Percentiles rank a stretch among this genome's conserved stretches.
Evolutionary conservation across 1,140 invertebrate genomes (phyloP).

Genomic region (Globodera rostochiensis): DNA sequence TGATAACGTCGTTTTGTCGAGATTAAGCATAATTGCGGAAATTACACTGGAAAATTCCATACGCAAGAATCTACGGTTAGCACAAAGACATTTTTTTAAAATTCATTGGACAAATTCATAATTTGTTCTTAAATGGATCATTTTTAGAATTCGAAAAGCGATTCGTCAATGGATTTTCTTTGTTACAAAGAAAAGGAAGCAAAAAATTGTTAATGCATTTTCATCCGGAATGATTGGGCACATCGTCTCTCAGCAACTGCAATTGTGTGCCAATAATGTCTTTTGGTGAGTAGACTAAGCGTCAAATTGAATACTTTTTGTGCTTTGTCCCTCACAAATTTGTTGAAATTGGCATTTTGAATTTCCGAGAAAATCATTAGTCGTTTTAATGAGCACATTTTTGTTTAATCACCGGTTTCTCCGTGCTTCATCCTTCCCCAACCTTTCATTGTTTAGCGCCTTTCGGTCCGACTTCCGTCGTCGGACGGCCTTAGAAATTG

Average conservation of each 20-base stretch:
- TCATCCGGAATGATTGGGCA: neutral
- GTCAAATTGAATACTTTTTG: too few relatives aligned
- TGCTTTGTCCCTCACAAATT: too few relatives aligned
- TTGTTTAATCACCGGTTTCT: too few relatives aligned
- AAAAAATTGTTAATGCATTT: neutral
- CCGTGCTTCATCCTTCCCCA: too few relatives aligned
- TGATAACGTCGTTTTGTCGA: neutral
- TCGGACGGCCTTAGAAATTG: conserved; percentile 17
- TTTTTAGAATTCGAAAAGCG: conserved; percentile 8
- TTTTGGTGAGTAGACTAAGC: neutral
- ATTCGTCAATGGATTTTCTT: conserved; percentile 10
- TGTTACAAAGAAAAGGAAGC: neutral
- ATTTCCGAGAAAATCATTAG: too few relatives aligned
- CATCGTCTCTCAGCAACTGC: neutral
- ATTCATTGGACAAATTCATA: too few relatives aligned
- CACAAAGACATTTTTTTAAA: neutral
- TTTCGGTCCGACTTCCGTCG: neutral
- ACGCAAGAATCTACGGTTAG: conserved; percentile 17
- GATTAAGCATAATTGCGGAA: conserved; percentile 2
- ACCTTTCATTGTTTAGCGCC: too few relatives aligned
- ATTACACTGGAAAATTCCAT: conserved; percentile 7
- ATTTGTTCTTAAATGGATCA: neutral
- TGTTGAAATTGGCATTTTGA: too few relatives aligned
- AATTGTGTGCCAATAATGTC: neutral
- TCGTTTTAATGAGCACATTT: too few relatives aligned